Evolutionary conservation across 2,113 vertebrate genomes (phyloP).

Genomic region (Gymnobelideus leadbeateri): DNA sequence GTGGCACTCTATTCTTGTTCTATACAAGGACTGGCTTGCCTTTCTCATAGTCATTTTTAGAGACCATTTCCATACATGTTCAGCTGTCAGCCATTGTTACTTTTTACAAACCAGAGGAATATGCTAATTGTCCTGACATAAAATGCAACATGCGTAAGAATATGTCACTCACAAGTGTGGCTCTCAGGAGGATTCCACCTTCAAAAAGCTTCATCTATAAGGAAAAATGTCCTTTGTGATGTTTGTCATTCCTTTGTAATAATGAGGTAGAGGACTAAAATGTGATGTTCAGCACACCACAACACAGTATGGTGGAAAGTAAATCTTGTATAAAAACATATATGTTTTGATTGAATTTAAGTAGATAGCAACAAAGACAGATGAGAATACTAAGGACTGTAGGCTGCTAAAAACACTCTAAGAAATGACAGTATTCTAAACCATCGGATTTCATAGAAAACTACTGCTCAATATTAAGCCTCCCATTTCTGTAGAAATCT

Average conservation of each 20-base stretch:
- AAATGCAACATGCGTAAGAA: slow-evolving; percentile 82
- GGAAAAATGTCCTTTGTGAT: slow-evolving; percentile 82
- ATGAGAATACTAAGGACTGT: slow-evolving; percentile 40
- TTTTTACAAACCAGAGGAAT: slow-evolving; percentile 81
- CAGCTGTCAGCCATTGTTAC: slow-evolving; percentile 82
- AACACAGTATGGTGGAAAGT: slow-evolving; percentile 76
- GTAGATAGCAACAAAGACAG: slow-evolving; percentile 46
- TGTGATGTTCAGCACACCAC: slow-evolving; percentile 69
- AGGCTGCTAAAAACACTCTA: slow-evolving; percentile 60
- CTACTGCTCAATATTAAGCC: slow-evolving; percentile 65
- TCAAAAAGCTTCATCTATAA: slow-evolving; percentile 82
- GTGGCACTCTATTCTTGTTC: slow-evolving; percentile 68
- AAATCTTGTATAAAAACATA: slow-evolving; percentile 76
- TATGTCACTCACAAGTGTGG: slow-evolving; percentile 84
- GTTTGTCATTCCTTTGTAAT: slow-evolving; percentile 79
- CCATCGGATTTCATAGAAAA: slow-evolving; percentile 75
- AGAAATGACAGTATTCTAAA: slow-evolving; percentile 72
- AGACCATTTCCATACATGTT: slow-evolving; percentile 79
- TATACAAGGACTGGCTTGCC: slow-evolving; percentile 70
- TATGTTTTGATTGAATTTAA: slow-evolving; percentile 74
- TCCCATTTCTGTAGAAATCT: slow-evolving; percentile 79
- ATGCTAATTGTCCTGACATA: slow-evolving; percentile 84
- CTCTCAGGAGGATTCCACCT: slow-evolving; percentile 83
- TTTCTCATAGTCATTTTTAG: slow-evolving; percentile 81
- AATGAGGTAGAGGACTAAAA: slow-evolving; percentile 74